Base-by-base conservation (phyloP, 2,888 invertebrate species). In the Metopia argyrocephala region DNA sequence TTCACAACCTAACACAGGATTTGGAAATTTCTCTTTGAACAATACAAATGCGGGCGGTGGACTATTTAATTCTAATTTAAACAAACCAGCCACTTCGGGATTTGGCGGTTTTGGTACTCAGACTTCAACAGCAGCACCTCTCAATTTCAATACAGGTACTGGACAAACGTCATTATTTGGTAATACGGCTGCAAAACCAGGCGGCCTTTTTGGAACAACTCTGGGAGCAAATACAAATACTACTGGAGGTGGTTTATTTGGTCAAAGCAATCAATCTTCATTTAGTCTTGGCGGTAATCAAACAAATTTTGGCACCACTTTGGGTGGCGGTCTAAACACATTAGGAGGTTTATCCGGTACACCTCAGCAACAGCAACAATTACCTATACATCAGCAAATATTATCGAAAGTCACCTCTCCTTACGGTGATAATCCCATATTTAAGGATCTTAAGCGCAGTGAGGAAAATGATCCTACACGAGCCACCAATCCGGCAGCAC, bases 391-490 rank as follows among this genome's bases (percentile, higher is more conserved):
- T 89, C 95, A 95, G 82, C 94, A 95, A 87, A 94, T 95, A 25
- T 89, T 96, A 71, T 93, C 95, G 0, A 91, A 97, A 50, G 94
- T 95, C 0, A 94, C 95, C 1, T 93, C 95, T 0, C 97, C 97
- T 0, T 98, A 96, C 87, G 97, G 97, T 0, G 96, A 97, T 88
- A 95, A 95, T 45, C 95, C 96, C 0, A 93, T 98, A 1, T 94
- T 96, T 89, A 95, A 95, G 86, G 95, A 96, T 87, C 89, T 96
- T 0, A 89, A 92, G 52, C 89, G 91, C 0, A 88, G 90, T 90
- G 90, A 92, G 91, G 88, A 90, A 85, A 91, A 92, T 2, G 94
- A 94, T 71, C 92, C 94, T 0, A 89, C 95, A 25, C 94, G 94
- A 84, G 94, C 94, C 0, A 93, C 94, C 0, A 94, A 94, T 91